Evolutionary conservation across 2,797 vertebrate genomes (phyloP), one percentile per base, ranked within the genome.

Genomic region (Danio choprae): DNA sequence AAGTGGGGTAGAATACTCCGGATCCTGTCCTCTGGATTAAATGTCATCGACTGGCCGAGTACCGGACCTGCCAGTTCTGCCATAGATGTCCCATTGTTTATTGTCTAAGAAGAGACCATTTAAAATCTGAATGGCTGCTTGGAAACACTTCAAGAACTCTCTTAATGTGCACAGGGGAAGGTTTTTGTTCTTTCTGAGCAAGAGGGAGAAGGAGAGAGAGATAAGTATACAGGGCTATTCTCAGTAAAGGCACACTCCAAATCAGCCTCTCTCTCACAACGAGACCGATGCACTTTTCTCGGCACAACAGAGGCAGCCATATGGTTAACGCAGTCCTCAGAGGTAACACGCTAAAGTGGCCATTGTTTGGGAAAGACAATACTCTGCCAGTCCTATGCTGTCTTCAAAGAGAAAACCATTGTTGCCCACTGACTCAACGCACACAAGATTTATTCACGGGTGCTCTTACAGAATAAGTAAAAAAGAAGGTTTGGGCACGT

Each of bases 361-460:
- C 76, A 81, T 83, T 85, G 84, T 84, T 62, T 80, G 36, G 18
- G 5, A 51, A n/a, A 83, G 62, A 71, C 58, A 82, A 79, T 64
- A 63, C 6, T 4, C 68, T 59, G 58, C 64, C 78, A 62, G 79
- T 80, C 70, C 58, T 44, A 38, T 16, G 5, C 55, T 20, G 60
- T 29, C 65, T 81, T 77, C 51, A 68, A 71, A 71, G 40, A 63
- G 36, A 65, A n/a, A 18, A 36, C 29, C 58, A 58, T 56, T 56
- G 15, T 74, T 16, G 48, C 51, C 48, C 20, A 53, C 38, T 44
- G 58, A 55, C 77, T 80, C 69, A 40, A 41, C 43, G 11, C 38
- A 16, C 67, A 68, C 20, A 53, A 36, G 41, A 41, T 50, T 51
- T 67, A 73, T 80, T 77, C 68, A 48, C 48, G 56, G 36, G 67